Conservation (phyloP, 2,797 vertebrate genomes). For the Lagodon rhomboides region DNA sequence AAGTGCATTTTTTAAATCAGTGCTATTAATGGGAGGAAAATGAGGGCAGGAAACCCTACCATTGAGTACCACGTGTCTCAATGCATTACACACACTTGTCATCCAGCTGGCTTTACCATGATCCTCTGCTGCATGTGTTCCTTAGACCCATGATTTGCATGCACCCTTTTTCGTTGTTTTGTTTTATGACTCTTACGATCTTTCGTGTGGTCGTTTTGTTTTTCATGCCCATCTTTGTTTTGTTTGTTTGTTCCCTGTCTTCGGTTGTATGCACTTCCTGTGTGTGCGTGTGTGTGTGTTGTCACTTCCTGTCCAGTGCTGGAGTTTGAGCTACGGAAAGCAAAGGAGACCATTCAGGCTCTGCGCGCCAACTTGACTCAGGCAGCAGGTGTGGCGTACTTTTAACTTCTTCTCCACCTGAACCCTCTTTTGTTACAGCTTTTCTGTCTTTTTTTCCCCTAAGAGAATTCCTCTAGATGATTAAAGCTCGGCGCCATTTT, state of each 20-base stretch:
- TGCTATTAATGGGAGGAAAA: slow-evolving; percentile 50
- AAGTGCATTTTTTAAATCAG: slow-evolving; percentile 42
- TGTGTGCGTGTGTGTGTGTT: slow-evolving; percentile 88
- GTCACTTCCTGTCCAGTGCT: slow-evolving; percentile 99
- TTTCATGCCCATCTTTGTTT: slow-evolving; percentile 96
- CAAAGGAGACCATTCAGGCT: slow-evolving; percentile 99
- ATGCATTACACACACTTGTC: slow-evolving; percentile 59
- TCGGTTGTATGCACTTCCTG: slow-evolving; percentile 95
- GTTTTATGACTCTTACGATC: slow-evolving; percentile 87
- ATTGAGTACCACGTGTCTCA: slow-evolving; percentile 29
- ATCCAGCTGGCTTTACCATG: slow-evolving; percentile 90
- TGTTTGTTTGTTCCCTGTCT: slow-evolving; percentile 93
- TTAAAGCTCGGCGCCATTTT: slow-evolving; percentile 28
- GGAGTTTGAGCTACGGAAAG: slow-evolving; percentile 99
- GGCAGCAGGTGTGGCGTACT: slow-evolving; percentile 99
- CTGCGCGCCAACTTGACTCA: slow-evolving; percentile 99
- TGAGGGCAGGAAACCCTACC: slow-evolving; percentile 54
- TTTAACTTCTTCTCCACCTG: slow-evolving; percentile 89
- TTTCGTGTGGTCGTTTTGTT: slow-evolving; percentile 91
- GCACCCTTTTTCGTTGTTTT: slow-evolving; percentile 81
- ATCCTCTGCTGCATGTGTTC: slow-evolving; percentile 99
- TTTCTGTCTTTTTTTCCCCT: slow-evolving; percentile 36
- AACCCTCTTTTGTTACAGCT: slow-evolving; percentile 75
- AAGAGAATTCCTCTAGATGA: slow-evolving; percentile 61
- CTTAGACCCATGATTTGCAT: slow-evolving; percentile 95